Evolutionary conservation across 1,140 invertebrate species (phyloP), one percentile per base, ranked within the genome.

Genomic region (Coboldia fuscipes): DNA sequence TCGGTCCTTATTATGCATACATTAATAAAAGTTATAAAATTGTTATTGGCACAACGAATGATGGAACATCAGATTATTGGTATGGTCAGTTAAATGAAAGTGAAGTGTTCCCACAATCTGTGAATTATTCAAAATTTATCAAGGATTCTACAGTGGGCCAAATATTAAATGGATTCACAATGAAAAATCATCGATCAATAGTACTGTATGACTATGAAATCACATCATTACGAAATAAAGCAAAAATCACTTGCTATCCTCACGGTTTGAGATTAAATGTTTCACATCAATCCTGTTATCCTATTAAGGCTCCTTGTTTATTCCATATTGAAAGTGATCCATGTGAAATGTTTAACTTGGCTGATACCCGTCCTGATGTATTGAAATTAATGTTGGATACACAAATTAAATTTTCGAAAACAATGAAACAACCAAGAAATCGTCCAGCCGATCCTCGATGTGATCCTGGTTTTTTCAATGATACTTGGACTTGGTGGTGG

Each of bases 291-390:
- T n/a, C n/a, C n/a, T n/a, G n/a, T n/a, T n/a, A n/a, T n/a, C 60
- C 68, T 0, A 24, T 58, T 0, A 37, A 54, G 35, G 46, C 59
- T 3, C 68, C 75, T 3, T 85, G 81, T 44, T 50, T 85, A 1
- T 86, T 73, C 48, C 68, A 85, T 43, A 60, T 85, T 19, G 51
- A 51, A 6, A 52, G 62, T 14, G 81, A 85, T 57, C 81, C 81
- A 0, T 85, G 81, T 45, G 81, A 85, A 50, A 65, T 54, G 34
- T 57, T 66, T 18, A 81, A 85, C 56, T 46, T 85, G 16, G 69
- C 68, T 6, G 35, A 45, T 1, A 27, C 43, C n/a, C 31, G 54
- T n/a, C 64, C 64, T 3, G 31, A 50, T 8, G 46, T 68, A 2
- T 26, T 68, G 3, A 30, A 48, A 1, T 46, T 44, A n/a, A 37